Base-by-base conservation (phyloP, 2,113 vertebrate genomes). In the Zingel zingel region DNA sequence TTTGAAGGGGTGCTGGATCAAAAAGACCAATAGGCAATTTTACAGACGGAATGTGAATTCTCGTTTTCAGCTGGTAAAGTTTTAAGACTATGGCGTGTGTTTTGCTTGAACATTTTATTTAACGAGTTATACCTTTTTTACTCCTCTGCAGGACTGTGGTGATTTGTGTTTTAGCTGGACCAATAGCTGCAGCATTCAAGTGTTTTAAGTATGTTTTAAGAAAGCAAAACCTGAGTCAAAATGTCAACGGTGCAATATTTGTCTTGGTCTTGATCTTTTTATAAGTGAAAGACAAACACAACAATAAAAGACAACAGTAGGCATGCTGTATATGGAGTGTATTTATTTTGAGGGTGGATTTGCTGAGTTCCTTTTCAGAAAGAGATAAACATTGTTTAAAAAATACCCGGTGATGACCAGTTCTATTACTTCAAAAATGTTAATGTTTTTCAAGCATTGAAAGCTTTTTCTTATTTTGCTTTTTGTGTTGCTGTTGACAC, bases 401-500 rank as follows among this genome's bases (percentile, higher is more conserved):
- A 58, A 70, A 45, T n/a, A 45, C 5, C 16, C 18, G 3, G 16
- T 51, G 27, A 33, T 50, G 30, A 56, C 27, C 5, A 56, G 50
- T 36, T 72, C 14, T 14, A 36, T 25, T 21, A 16, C 61, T 45
- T 21, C 6, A 43, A 18, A 45, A 27, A 27, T n/a, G 56, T 54
- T 56, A 30, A 66, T 66, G 62, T 66, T 66, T 71, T 74, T 47
- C 62, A 16, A 66, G n/a, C 70, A 30, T 14, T 43, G 15, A 69
- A 47, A 58, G 6, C 65, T 62, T 67, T 67, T 72, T 57, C 6
- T 59, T 54, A 18, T 61, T 53, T 43, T n/a, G 47, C 47, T 58
- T 77, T 63, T 72, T 57, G 5, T 33, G 21, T 66, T 58, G 59
- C 27, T 59, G 18, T 67, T 59, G 9, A 23, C 67, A 58, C 25